phyloP scores from a whole-genome alignment of 2,888 invertebrate species.

The Argyra leucocephala region DNA sequence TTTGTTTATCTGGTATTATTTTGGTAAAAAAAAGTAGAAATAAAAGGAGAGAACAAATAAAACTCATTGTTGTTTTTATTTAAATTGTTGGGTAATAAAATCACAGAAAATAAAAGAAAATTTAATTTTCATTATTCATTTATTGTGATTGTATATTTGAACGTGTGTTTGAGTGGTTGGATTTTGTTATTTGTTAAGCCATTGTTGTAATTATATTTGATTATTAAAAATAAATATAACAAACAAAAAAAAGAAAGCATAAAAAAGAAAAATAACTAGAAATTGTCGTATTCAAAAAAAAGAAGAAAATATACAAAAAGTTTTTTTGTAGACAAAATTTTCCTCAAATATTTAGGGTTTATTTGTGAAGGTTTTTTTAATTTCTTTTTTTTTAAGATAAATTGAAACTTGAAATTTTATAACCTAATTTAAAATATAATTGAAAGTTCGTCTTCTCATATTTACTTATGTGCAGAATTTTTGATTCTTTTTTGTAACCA shows the following conservation, averaged over 20 bases:
- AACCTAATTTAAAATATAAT: too few species aligned
- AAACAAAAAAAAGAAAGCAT: not conserved
- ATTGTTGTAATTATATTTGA: slow-evolving; percentile 1
- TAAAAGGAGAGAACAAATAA: not conserved
- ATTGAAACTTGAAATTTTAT: too few species aligned
- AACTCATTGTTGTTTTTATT: not conserved
- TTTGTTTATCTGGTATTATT: too few species aligned
- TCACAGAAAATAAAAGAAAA: not conserved
- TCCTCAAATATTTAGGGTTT: not conserved
- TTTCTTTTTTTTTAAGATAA: too few species aligned
- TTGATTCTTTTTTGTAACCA: too few species aligned
- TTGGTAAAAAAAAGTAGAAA: not conserved
- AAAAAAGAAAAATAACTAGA: not conserved
- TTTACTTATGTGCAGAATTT: too few species aligned
- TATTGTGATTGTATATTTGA: too few species aligned
- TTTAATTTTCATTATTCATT: not conserved
- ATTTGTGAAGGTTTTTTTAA: too few species aligned
- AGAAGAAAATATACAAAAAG: not conserved
- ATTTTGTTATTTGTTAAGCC: not conserved
- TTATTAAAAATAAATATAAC: not conserved
- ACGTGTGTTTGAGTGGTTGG: too few species aligned
- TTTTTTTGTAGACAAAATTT: not conserved
- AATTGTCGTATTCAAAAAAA: not conserved
- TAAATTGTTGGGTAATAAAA: not conserved
- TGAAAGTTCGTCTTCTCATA: too few species aligned